A percentile compares a stretch with the other conserved stretches of the same genome.
phyloP scores from a whole-genome alignment of 2,888 invertebrate species.

The Arrhopalites spinosus region DNA sequence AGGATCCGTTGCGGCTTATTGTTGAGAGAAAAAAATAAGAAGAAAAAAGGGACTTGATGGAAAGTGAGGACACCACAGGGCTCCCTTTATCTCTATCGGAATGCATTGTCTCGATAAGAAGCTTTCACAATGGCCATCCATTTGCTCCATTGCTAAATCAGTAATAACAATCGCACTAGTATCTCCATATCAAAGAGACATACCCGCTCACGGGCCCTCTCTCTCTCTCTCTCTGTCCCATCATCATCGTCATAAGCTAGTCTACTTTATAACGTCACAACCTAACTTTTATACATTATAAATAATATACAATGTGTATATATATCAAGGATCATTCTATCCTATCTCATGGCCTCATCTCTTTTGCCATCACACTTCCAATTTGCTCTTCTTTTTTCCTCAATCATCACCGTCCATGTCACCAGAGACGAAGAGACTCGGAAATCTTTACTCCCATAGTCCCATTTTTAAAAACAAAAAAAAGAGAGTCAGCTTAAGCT shows the following conservation, averaged over 20 bases:
- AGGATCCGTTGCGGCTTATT: constrained; percentile 33
- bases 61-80: constrained; percentile 23
- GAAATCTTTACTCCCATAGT: neutral
- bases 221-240: neutral
- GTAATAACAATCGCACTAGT: constrained; percentile 38
- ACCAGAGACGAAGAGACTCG: too few relatives aligned
- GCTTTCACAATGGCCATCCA: constrained; percentile 33
- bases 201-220: constrained; percentile 12
- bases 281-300: neutral
- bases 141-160: constrained; percentile 38
- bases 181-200: constrained; percentile 32
- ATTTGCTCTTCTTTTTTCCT: constrained; percentile 10
- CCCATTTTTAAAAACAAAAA: neutral
- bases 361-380: constrained; percentile 30
- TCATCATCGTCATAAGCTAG: neutral
- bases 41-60: constrained; percentile 18
- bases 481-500: neutral
- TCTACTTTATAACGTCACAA: neutral
- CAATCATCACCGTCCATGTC: neutral
- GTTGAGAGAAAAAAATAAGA: constrained; percentile 24
- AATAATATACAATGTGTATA: neutral
- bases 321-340: neutral
- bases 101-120: constrained; percentile 35
- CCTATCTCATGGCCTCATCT: constrained; percentile 25
- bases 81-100: constrained; percentile 24